A percentile compares a stretch with the other conserved stretches of the same genome.
These are phyloP conservation scores for Leucoraja ocellata DNA, from an alignment of 2,797 vertebrate genomes.

Conservation along the genomic window DNA sequence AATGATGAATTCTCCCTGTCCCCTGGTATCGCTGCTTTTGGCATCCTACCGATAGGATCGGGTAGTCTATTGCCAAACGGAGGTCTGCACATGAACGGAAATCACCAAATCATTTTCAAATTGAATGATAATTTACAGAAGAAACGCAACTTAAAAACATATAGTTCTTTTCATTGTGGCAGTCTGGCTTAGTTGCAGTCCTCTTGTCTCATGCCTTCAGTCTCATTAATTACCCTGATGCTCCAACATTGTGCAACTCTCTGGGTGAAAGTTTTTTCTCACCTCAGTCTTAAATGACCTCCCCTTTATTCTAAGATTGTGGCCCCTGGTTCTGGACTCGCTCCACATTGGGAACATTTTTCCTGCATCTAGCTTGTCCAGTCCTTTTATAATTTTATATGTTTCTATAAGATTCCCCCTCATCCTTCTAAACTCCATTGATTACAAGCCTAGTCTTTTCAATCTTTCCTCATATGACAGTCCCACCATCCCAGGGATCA, in stretches of 20 bases:
- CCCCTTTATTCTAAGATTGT: too few species aligned
- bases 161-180: neutral
- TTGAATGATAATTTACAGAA: neutral
- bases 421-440: too few species aligned
- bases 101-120: neutral
- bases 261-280: too few species aligned
- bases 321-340: too few species aligned
- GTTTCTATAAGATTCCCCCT: too few species aligned
- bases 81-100: neutral
- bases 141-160: neutral
- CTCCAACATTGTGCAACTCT: neutral
- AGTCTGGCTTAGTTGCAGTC: neutral
- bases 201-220: neutral
- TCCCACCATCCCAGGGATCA: too few species aligned
- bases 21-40: slow-evolving; percentile 55
- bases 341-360: too few species aligned
- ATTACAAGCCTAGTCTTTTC: too few species aligned
- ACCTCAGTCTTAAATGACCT: too few species aligned
- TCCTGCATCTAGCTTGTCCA: too few species aligned
- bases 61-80: neutral
- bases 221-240: neutral
- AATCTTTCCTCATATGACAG: too few species aligned
- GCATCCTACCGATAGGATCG: slow-evolving; percentile 40
- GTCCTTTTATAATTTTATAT: too few species aligned
- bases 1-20: slow-evolving; percentile 50